Evolutionary conservation across 2,888 invertebrate species (phyloP), one percentile per base, ranked within the genome.

Genomic region (Stenoptilia bipunctidactyla): DNA sequence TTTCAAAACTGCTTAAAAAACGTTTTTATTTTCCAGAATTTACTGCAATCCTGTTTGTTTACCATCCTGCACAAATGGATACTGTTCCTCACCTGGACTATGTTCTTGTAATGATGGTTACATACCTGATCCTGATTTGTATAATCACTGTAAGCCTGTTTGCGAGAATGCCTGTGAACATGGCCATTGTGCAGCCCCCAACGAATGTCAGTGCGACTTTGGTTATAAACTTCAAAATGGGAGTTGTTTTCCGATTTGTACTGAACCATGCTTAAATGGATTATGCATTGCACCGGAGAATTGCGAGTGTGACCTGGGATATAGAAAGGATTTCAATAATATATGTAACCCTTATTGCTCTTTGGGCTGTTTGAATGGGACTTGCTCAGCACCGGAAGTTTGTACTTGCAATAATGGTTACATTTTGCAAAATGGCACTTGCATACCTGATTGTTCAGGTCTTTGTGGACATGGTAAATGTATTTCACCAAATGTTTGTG

Each of bases 401-500:
- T 30, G 30, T n/a, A 10, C 10, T 12, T 30, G 30, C n/a, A 30
- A 30, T 8, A n/a, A 30, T 12, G 30, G 30, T 8, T 20, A 20
- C 20, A 8, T 8, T 5, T 5, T 3, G 3, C 25, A 15, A 6
- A 14, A 14, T 27, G 20, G 25, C 15, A 27, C 9, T 8, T 44
- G 44, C 25, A 38, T 10, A 8, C 30, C 30, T 2, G 30, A 8
- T 3, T 30, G 30, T 30, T 34, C 43, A 4, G 38, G 42, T 1
- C 30, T 40, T 1, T 63, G 48, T 43, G 15, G 44, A 1, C 58
- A 67, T 37, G 58, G 59, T 2, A 43, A 20, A 10, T 70, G 70
- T 15, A 25, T 34, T 14, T 65, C 58, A 0, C 48, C 51, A 4
- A 64, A 77, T 40, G 49, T 45, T 6, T 84, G 85, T 46, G 52